These are phyloP conservation scores for Stenodera caucasica DNA, from an alignment of 2,888 invertebrate genomes.

Conservation along the genomic window DNA sequence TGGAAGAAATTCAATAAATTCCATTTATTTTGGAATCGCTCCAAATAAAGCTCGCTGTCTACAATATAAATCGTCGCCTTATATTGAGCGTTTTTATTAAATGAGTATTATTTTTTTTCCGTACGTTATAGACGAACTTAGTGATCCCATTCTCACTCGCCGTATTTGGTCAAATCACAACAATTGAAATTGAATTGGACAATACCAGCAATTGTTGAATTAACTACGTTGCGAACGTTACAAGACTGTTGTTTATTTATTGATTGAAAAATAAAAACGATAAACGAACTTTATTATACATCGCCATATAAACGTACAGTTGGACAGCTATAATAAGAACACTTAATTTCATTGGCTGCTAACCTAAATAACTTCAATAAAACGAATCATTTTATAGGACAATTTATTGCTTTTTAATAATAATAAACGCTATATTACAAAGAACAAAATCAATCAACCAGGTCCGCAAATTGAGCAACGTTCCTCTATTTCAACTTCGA, in stretches of 20 bases:
- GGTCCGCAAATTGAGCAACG: no score
- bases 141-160: not conserved
- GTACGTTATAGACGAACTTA: not conserved
- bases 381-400: no score
- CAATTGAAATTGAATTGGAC: not conserved
- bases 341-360: no score
- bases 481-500: no score
- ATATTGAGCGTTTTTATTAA: no score
- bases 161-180: not conserved
- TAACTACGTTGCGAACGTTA: not conserved
- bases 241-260: not conserved
- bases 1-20: conserved; percentile 37
- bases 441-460: no score
- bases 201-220: not conserved
- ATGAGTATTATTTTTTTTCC: no score
- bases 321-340: not conserved
- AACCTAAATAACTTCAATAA: no score
- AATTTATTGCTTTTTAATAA: no score
- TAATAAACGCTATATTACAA: no score
- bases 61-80: no score
- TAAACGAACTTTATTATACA: not conserved
- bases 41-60: not conserved
- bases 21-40: not conserved
- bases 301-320: not conserved
- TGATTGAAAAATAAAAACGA: not conserved